These are phyloP conservation scores for Elachura formosa DNA, from an alignment of 2,113 vertebrate species.

Conservation along the genomic window DNA sequence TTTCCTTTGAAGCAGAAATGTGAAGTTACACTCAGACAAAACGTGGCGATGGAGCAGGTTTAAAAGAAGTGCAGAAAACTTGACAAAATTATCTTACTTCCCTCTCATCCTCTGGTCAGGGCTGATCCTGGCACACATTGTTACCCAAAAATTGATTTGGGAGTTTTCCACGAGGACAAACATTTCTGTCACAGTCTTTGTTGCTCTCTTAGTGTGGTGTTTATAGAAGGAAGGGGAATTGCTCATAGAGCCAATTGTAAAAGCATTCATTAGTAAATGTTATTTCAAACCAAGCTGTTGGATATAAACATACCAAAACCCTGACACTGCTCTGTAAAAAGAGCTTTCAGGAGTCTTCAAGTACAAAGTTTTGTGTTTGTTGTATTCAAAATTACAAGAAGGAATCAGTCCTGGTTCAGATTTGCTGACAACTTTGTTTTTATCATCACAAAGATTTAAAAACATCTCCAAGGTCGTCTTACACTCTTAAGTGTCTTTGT, in stretches of 20 bases:
- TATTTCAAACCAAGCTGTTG: not conserved
- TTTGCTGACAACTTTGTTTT: not conserved
- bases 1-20: not conserved
- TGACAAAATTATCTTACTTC: not conserved
- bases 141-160: not conserved
- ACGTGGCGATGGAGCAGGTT: not conserved
- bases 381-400: not conserved
- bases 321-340: not conserved
- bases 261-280: constrained; percentile 12
- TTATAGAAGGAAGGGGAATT: not conserved
- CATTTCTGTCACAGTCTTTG: not conserved
- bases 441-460: not conserved
- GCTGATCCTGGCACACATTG: not conserved
- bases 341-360: not conserved
- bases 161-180: not conserved
- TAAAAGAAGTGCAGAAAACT: not conserved
- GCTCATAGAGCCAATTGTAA: not conserved
- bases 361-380: not conserved
- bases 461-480: not conserved
- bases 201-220: not conserved
- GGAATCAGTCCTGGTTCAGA: not conserved
- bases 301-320: not conserved
- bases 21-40: not conserved
- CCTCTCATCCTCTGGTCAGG: not conserved
- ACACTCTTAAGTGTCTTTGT: not conserved